Evolutionary conservation across 1,140 invertebrate species (phyloP), one percentile per base, ranked within the genome.

Genomic region (Lucilia cuprina): DNA sequence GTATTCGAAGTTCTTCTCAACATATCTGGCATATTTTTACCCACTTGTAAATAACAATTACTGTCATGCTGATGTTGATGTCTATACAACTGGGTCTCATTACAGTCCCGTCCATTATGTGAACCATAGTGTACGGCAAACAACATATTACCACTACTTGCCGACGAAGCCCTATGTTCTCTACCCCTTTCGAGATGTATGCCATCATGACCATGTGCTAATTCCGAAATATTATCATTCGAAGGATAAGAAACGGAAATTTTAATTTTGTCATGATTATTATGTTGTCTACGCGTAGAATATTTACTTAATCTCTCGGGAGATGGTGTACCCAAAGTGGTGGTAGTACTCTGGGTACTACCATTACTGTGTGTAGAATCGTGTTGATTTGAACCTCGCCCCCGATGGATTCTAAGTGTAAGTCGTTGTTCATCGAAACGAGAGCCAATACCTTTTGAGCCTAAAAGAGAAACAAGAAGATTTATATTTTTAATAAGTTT

Each of bases 341-440:
- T 90, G 34, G 89, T 90, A 4, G 89, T 90, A 83, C 89, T 90
- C 77, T 90, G 89, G 0, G 89, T 90, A 85, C 89, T 90, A 14
- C 89, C 89, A 70, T 90, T 90, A 85, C 89, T 90, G 83, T 91
- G 87, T 84, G 89, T 88, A 8, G 88, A 89, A 82, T 90, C 89
- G 78, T 90, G 88, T 75, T 91, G 88, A 70, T 90, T 88, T 10
- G 88, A 89, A 49, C 89, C 88, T 19, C 89, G 86, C 2, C 97
- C 97, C 3, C 97, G 93, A 91, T 99, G 98, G 86, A 99, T 98
- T 83, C 98, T 94, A 77, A 99, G 91, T 0, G 97, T 99, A 34
- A 99, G 92, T 34, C 96, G 94, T 90, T 98, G 96, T 89, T 98
- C 96, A 86, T 97, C 95, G 90, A 97, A 96, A 74, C 96, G 92